Base-by-base conservation (phyloP, 2,888 invertebrate species). In the Caenorhabditis uteleia region DNA sequence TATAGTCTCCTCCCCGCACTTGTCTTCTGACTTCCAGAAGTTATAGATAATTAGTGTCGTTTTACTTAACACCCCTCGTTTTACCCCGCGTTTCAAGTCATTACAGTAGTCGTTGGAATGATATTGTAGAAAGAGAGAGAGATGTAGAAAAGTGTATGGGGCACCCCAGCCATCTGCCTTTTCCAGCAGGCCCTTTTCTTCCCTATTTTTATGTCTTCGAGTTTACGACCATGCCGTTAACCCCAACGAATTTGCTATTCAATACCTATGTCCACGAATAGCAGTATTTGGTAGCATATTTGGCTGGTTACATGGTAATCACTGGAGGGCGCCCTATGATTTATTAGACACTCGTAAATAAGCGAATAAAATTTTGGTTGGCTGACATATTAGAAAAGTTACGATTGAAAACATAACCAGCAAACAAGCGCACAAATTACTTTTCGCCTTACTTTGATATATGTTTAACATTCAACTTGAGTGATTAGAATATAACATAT, bases 141-240 rank as follows among this genome's bases (percentile, higher is more conserved):
- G 16, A 4, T 14, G 16, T 14, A 23, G 16, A 26, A 8, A 21
- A 16, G 16, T 10, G 59, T 44, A 53, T 47, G 54, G 48, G 53
- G 60, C 42, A 53, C 38, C 44, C 36, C 50, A 34, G 48, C 55
- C 55, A 55, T 45, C 61, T 55, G 61, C 61, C 55, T 55, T 49
- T 43, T 16, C 8, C n/a, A n/a, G 53, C 53, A 44, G 47, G 51
- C 36, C 51, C 51, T 29, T 50, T 40, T 33, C 34, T 6, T 14
- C 25, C 23, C 45, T 23, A 51, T 50, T 61, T 36, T 61, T 61
- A 56, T 55, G 61, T 55, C 51, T 56, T 53, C 38, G 51, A 56
- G 56, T 62, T 62, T 62, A 62, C 62, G 62, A 62, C 57, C 56
- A 18, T 36, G 56, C 61, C 61, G 61, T 61, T 61, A 61, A 61